These are phyloP conservation scores for Lingula anatina DNA, from an alignment of 2,888 invertebrate genomes.

Conservation along the genomic window DNA sequence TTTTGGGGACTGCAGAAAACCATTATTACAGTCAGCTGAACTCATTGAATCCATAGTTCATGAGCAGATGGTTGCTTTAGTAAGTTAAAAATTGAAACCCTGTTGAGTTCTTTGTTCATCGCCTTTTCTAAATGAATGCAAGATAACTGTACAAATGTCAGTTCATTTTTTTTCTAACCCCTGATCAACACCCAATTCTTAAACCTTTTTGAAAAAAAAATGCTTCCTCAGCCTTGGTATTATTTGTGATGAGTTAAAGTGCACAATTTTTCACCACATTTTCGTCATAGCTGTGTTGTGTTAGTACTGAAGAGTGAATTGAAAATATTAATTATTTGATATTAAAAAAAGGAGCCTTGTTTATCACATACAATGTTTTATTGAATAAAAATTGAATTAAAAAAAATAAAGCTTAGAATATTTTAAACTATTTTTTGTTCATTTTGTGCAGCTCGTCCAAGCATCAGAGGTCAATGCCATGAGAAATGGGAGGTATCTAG, in stretches of 20 bases:
- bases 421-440: not conserved
- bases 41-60: conserved; percentile 79
- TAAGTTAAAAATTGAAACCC: conserved; percentile 16
- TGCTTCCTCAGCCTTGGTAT: too few relatives aligned
- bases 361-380: not conserved
- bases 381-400: too few relatives aligned
- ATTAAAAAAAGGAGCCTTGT: too few relatives aligned
- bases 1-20: conserved; percentile 83
- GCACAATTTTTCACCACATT: too few relatives aligned
- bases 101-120: not conserved
- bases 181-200: too few relatives aligned
- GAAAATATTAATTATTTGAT: not conserved
- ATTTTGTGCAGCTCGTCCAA: conserved; percentile 60
- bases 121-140: not conserved
- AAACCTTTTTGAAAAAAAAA: too few relatives aligned
- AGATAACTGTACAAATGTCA: too few relatives aligned
- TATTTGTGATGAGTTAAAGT: not conserved
- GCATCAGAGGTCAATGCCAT: conserved; percentile 65
- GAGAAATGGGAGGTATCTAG: conserved; percentile 57
- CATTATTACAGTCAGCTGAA: conserved; percentile 74
- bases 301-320: too few relatives aligned
- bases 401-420: not conserved
- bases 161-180: too few relatives aligned
- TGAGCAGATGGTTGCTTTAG: conserved; percentile 71
- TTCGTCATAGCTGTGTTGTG: too few relatives aligned